These are phyloP conservation scores for Alsophila aescularia DNA, from an alignment of 2,888 invertebrate species.

Conservation along the genomic window DNA sequence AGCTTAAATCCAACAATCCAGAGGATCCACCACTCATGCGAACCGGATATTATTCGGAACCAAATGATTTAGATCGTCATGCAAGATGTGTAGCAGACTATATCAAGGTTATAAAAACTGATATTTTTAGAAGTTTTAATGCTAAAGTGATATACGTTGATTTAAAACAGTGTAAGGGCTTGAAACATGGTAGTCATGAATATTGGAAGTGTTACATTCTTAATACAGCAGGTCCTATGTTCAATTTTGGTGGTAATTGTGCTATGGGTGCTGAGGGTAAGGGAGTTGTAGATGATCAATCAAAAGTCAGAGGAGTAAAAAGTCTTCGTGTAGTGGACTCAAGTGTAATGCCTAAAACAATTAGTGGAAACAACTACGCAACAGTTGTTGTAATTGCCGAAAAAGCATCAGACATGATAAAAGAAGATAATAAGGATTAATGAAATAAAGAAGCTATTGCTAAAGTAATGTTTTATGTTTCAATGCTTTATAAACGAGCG, in stretches of 20 bases:
- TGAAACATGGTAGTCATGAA: conserved; percentile 37
- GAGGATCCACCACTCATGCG: conserved; percentile 41
- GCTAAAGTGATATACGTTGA: conserved; percentile 39
- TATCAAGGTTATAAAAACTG: conserved; percentile 42
- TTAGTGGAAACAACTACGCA: conserved; percentile 85
- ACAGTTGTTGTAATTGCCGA: conserved; percentile 86
- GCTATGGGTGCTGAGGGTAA: conserved; percentile 54
- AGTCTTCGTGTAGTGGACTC: conserved; percentile 53
- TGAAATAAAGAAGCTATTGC: neutral
- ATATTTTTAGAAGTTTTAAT: conserved; percentile 40
- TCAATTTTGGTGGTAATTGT: conserved; percentile 61
- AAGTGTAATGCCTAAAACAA: conserved; percentile 85
- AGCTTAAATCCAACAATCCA: conserved; percentile 43
- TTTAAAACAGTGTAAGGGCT: conserved; percentile 39
- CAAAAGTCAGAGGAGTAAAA: conserved; percentile 79
- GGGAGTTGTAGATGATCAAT: conserved; percentile 51
- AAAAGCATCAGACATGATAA: conserved; percentile 85
- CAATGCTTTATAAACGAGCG: too few species aligned
- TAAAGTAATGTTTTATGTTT: neutral
- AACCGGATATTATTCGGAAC: conserved; percentile 40
- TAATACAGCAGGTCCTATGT: conserved; percentile 84
- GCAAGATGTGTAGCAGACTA: conserved; percentile 42
- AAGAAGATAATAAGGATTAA: conserved; percentile 45
- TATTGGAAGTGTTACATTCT: conserved; percentile 53
- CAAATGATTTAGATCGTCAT: conserved; percentile 46